phyloP scores from a whole-genome alignment of 2,113 vertebrate genomes.

The Sigmodon hispidus region DNA sequence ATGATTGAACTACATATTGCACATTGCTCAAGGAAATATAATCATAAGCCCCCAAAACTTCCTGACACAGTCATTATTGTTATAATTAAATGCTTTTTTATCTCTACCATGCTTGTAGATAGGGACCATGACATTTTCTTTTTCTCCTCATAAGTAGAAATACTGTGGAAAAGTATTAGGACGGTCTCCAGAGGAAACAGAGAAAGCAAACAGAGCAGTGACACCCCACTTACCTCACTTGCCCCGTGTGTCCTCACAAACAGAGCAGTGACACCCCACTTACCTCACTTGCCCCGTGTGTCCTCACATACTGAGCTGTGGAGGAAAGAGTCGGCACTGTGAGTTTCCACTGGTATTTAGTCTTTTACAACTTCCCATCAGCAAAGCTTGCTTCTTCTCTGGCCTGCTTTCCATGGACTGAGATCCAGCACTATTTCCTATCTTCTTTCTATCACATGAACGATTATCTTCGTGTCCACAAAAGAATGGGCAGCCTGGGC shows the following conservation, averaged over 20 bases:
- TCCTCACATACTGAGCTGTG: neutral
- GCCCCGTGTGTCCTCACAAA: fast-evolving
- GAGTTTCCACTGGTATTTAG: neutral
- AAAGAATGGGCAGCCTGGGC: neutral
- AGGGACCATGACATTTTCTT: neutral
- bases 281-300: neutral
- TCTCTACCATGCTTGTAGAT: neutral
- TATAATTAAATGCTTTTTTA: neutral
- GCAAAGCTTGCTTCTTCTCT: neutral
- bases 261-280: neutral
- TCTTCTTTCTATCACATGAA: neutral
- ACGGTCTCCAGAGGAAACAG: neutral
- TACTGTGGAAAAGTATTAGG: neutral
- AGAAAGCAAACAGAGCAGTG: neutral
- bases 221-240: conserved; percentile 15
- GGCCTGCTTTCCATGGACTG: neutral
- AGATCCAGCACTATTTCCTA: neutral
- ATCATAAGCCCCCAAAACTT: neutral
- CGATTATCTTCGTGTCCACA: neutral
- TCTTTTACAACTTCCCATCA: neutral
- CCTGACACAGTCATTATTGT: neutral
- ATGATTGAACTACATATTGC: neutral
- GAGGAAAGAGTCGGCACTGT: neutral
- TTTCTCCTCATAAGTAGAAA: neutral
- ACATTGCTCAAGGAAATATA: neutral